Evolutionary conservation across 2,797 vertebrate species (phyloP), one percentile per base, ranked within the genome.

Genomic region (Gymnoscopelus braueri): DNA sequence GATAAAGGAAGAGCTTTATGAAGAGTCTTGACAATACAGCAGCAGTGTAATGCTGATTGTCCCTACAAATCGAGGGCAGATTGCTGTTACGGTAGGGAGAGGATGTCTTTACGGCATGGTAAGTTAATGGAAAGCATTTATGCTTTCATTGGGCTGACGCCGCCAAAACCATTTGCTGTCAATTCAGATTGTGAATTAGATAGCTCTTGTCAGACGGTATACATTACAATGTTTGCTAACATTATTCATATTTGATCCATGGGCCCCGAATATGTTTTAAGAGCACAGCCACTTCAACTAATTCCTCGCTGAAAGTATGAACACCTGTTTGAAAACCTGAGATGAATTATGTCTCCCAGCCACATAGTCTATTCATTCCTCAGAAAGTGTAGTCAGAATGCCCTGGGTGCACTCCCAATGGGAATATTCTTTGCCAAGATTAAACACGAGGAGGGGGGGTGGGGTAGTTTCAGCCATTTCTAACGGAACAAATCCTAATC

Each of bases 1-100:
- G 72, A 75, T 72, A 64, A 70, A 65, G 65, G 66, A 83, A 79
- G 72, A 24, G 53, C 53, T 23, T 35, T 74, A 75, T 74, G 74
- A 71, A 61, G 67, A 49, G 19, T 54, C 60, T 60, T 55, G 58
- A 80, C 75, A 75, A 83, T 60, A 74, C 65, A 82, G 80, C 86
- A 89, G 88, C 82, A 74, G 84, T 89, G 85, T 78, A 77, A 75
- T 50, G n/a, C 57, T 4, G 67, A 81, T 88, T 91, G 81, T 92
- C 56, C 73, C 53, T 39, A 58, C 63, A 73, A 71, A 78, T 63
- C 29, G 63, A 78, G 53, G 63, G 14, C 39, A 88, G 81, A 84
- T 83, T 81, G 59, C 62, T 44, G 69, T 63, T 71, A 68, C 48
- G 56, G 72, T 35, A 65, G 62, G 72, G 68, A 44, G 7, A 44